Conservation (phyloP, 2,888 invertebrate genomes). For the Venustoraphidia nigricollis region DNA sequence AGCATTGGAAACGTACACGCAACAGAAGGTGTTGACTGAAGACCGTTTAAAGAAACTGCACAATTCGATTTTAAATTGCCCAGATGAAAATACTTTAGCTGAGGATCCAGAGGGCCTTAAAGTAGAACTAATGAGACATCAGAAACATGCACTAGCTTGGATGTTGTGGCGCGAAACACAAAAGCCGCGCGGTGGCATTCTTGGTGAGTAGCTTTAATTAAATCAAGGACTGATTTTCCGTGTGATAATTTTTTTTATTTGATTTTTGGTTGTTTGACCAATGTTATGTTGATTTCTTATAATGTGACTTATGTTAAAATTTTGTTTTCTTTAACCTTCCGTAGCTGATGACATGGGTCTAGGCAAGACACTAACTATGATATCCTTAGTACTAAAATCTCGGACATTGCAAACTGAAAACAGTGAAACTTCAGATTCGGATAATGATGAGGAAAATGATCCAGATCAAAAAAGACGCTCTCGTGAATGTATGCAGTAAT, state of each 20-base stretch:
- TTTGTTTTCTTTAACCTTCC: slow-evolving; percentile 9
- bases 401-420: slow-evolving; percentile 31
- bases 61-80: slow-evolving; percentile 49
- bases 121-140: slow-evolving; percentile 64
- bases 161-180: slow-evolving; percentile 80
- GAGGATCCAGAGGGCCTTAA: slow-evolving; percentile 45
- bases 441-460: slow-evolving; percentile 16
- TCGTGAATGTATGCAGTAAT: slow-evolving; percentile 4
- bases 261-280: too few relatives aligned
- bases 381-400: slow-evolving; percentile 48
- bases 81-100: slow-evolving; percentile 39
- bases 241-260: too few relatives aligned
- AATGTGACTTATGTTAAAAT: slow-evolving; percentile 4
- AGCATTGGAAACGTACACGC: slow-evolving; percentile 52
- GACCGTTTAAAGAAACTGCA: slow-evolving; percentile 59
- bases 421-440: slow-evolving; percentile 16
- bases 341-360: slow-evolving; percentile 68
- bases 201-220: slow-evolving; percentile 39
- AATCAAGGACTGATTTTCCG: too few relatives aligned
- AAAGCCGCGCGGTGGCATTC: slow-evolving; percentile 70
- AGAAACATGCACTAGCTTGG: slow-evolving; percentile 77
- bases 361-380: slow-evolving; percentile 74
- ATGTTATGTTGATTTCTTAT: neutral
- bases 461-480: slow-evolving; percentile 5
- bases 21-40: slow-evolving; percentile 50